phyloP scores from a whole-genome alignment of 2,797 vertebrate species.

The Mormyrus hasselquistii region DNA sequence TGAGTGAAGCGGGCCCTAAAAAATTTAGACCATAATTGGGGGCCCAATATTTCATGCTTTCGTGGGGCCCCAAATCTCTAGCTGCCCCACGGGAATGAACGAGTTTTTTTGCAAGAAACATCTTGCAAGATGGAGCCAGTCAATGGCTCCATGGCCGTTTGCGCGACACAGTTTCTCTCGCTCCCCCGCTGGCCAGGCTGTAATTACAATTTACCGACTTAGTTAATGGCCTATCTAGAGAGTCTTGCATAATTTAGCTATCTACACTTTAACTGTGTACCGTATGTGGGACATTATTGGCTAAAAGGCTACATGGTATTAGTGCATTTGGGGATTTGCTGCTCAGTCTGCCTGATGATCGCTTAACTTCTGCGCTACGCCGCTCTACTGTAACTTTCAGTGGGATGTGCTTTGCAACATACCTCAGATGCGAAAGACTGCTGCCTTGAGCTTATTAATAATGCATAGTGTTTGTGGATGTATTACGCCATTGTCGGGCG shows the following conservation, averaged over 20 bases:
- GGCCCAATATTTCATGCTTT: not conserved
- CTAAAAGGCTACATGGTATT: not conserved
- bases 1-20: not conserved
- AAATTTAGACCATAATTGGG: not conserved
- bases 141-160: not conserved
- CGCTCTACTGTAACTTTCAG: not conserved
- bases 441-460: slow-evolving; percentile 17
- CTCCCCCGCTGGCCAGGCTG: not conserved
- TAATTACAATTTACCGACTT: slow-evolving; percentile 7
- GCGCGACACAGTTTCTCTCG: not conserved
- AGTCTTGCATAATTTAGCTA: not conserved
- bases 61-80: not conserved
- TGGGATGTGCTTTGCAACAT: slow-evolving; percentile 9
- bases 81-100: not conserved
- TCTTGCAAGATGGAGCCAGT: not conserved
- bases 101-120: not conserved
- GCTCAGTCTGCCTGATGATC: too few species aligned
- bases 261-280: not conserved
- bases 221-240: slow-evolving; percentile 2
- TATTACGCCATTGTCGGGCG: slow-evolving; percentile 15
- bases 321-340: not conserved
- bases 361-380: not conserved
- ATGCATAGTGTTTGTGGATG: slow-evolving; percentile 21
- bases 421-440: slow-evolving; percentile 4
- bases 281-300: not conserved